Percentiles rank a stretch among this genome's conserved stretches.
These are phyloP conservation scores for Drosophila lacicola DNA, from an alignment of 2,888 invertebrate species.

Conservation along the genomic window DNA sequence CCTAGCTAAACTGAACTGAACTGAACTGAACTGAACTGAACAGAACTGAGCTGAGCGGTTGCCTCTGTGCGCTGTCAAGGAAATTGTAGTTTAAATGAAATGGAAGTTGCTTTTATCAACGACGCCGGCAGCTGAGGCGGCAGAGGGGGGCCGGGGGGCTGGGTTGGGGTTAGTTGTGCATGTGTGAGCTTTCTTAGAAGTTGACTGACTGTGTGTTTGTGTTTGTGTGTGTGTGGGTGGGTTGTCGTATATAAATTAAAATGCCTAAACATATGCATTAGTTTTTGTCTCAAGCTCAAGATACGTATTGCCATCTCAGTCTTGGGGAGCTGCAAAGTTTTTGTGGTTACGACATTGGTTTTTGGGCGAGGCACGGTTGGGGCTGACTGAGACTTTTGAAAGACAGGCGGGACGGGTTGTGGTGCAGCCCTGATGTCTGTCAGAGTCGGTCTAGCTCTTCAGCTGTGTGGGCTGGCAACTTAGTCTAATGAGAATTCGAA, in stretches of 20 bases:
- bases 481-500: conserved; percentile 82
- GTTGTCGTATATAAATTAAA: conserved; percentile 81
- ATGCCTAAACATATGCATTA: conserved; percentile 83
- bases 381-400: conserved; percentile 19
- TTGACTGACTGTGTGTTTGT: conserved; percentile 45
- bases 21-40: conserved; percentile 11
- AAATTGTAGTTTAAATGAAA: conserved; percentile 83
- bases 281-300: conserved; percentile 73
- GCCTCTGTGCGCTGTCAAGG: conserved; percentile 79
- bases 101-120: conserved; percentile 82
- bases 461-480: conserved; percentile 79
- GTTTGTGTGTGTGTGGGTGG: conserved; percentile 38
- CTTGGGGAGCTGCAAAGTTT: conserved; percentile 70
- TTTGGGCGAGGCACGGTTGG: conserved; percentile 22
- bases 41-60: conserved; percentile 40
- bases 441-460: conserved; percentile 72
- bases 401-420: conserved; percentile 1
- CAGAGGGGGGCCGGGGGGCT: conserved; percentile 15
- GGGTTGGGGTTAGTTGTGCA: conserved; percentile 51
- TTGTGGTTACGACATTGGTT: conserved; percentile 81
- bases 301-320: conserved; percentile 44
- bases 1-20: not conserved
- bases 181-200: conserved; percentile 76
- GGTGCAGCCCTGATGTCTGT: conserved; percentile 54
- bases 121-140: conserved; percentile 51